Conservation (phyloP, 2,113 vertebrate genomes). For the Perccottus glenii region DNA sequence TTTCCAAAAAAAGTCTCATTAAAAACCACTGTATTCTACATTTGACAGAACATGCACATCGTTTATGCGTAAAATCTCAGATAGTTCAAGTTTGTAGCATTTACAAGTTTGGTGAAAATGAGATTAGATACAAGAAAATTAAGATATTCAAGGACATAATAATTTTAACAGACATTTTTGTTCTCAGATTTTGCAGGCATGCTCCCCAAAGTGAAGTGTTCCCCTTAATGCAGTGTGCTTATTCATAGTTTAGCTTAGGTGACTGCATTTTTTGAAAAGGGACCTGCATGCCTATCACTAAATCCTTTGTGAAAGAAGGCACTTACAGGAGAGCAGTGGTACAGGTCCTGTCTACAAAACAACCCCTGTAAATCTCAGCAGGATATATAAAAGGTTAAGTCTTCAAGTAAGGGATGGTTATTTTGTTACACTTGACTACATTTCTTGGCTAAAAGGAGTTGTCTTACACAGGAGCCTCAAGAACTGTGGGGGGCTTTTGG, state of each 20-base stretch:
- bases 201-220: slow-evolving; percentile 50
- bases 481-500: slow-evolving; percentile 33
- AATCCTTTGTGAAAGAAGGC: slow-evolving; percentile 72
- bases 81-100: slow-evolving; percentile 61
- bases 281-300: slow-evolving; percentile 64
- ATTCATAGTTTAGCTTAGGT: slow-evolving; percentile 38
- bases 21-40: slow-evolving; percentile 75
- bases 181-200: slow-evolving; percentile 52
- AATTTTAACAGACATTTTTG: slow-evolving; percentile 24
- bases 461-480: slow-evolving; percentile 22
- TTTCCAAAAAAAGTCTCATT: slow-evolving; percentile 53
- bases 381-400: slow-evolving; percentile 25
- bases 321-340: slow-evolving; percentile 73
- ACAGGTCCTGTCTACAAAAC: slow-evolving; percentile 46
- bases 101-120: slow-evolving; percentile 72
- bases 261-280: slow-evolving; percentile 54
- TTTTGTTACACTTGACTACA: slow-evolving; percentile 9
- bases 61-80: slow-evolving; percentile 75
- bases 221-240: slow-evolving; percentile 63
- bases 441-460: slow-evolving; percentile 42
- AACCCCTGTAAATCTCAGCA: slow-evolving; percentile 39
- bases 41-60: slow-evolving; percentile 70
- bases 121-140: slow-evolving; percentile 64
- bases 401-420: slow-evolving; percentile 60
- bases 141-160: slow-evolving; percentile 46